phyloP scores from a whole-genome alignment of 2,113 vertebrate genomes.

The Rissa tridactyla region DNA sequence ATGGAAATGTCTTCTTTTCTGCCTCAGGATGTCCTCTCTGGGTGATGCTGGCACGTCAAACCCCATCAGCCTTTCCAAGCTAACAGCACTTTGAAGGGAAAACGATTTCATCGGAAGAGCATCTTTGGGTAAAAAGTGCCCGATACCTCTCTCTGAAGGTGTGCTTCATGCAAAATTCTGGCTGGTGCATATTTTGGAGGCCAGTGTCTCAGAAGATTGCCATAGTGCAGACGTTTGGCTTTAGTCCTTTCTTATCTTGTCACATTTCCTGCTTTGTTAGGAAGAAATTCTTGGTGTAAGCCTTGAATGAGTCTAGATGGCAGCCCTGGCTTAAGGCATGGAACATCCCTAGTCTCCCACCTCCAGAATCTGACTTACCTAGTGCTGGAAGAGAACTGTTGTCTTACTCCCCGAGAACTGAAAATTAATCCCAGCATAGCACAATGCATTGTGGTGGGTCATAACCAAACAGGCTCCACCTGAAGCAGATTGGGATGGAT shows the following conservation, averaged over 20 bases:
- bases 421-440: not conserved
- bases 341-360: not conserved
- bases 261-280: not conserved
- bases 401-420: not conserved
- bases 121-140: not conserved
- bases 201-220: not conserved
- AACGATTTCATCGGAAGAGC: not conserved
- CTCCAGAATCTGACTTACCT: not conserved
- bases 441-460: not conserved
- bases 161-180: not conserved
- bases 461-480: not conserved
- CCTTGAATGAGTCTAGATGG: not conserved
- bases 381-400: not conserved
- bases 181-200: not conserved
- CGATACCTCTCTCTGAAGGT: not conserved
- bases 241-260: not conserved
- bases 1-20: not conserved
- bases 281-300: not conserved
- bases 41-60: not conserved
- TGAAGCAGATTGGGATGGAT: not conserved
- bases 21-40: not conserved
- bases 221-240: not conserved
- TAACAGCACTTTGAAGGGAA: not conserved
- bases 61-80: not conserved
- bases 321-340: not conserved